A percentile compares a stretch with the other conserved stretches of the same genome.
Conservation (phyloP, 2,888 invertebrate genomes). For the Apotomis turbidana region DNA sequence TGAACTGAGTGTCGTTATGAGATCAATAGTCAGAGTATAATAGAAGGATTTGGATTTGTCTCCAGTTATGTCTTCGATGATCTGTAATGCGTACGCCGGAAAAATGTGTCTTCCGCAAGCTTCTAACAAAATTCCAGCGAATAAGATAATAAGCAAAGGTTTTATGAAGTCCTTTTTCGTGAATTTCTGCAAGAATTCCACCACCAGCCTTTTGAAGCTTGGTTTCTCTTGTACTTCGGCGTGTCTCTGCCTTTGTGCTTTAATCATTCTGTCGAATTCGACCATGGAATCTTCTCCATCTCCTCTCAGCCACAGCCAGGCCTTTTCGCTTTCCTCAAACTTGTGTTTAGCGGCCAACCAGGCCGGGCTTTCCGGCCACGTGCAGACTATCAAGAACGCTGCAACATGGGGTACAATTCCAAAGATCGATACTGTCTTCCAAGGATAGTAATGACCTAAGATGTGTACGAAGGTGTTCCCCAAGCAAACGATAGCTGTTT, state of each 20-base stretch:
- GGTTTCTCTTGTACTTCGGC: too few species aligned
- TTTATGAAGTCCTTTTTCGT: background rate
- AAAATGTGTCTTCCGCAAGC: constrained; percentile 4
- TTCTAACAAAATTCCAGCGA: background rate
- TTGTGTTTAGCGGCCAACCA: background rate
- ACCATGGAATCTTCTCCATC: background rate
- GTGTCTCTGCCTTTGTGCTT: background rate
- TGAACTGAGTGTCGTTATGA: background rate
- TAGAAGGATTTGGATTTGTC: background rate
- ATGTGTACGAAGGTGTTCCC: background rate
- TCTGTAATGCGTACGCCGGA: background rate
- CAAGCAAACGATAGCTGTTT: background rate
- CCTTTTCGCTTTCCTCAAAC: background rate
- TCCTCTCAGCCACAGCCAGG: background rate
- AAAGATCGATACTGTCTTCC: background rate
- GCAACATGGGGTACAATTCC: background rate
- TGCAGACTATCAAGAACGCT: background rate
- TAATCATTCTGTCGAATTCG: background rate
- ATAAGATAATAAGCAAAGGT: background rate
- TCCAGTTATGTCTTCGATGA: background rate
- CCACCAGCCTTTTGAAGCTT: background rate
- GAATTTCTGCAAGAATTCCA: background rate
- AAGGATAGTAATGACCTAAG: background rate
- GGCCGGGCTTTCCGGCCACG: constrained; percentile 2
- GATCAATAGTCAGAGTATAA: background rate